These are phyloP conservation scores for Agapornis canus DNA, from an alignment of 2,797 vertebrate genomes.

Conservation along the genomic window DNA sequence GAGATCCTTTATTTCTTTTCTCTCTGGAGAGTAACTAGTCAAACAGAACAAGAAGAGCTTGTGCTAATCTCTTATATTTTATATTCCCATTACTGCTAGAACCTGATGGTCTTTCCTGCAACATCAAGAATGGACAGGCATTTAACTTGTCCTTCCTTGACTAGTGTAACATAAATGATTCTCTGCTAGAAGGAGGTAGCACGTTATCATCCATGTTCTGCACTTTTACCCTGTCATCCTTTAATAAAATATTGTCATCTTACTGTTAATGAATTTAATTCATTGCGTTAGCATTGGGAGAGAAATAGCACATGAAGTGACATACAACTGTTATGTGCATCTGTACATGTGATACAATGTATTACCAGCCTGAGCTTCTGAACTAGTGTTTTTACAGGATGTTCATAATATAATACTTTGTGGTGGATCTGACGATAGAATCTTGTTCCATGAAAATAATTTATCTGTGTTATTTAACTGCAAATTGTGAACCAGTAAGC, in stretches of 20 bases:
- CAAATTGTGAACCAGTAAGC: neutral
- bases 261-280: neutral
- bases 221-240: neutral
- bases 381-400: neutral
- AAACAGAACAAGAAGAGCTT: slow-evolving; percentile 6
- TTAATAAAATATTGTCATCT: neutral
- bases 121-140: neutral
- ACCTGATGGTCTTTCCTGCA: neutral
- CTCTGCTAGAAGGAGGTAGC: neutral
- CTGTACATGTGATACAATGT: rapidly evolving
- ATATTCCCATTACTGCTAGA: neutral
- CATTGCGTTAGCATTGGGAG: neutral
- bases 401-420: neutral
- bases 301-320: neutral
- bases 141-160: neutral
- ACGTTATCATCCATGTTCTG: rapidly evolving
- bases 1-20: slow-evolving; percentile 37
- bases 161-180: neutral
- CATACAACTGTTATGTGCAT: neutral
- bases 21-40: slow-evolving; percentile 8
- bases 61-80: slow-evolving; percentile 7
- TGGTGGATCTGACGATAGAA: neutral
- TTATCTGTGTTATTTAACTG: neutral
- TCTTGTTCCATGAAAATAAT: neutral
- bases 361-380: neutral